Conservation (phyloP, 2,888 invertebrate species). For the Parnassius glacialis region DNA sequence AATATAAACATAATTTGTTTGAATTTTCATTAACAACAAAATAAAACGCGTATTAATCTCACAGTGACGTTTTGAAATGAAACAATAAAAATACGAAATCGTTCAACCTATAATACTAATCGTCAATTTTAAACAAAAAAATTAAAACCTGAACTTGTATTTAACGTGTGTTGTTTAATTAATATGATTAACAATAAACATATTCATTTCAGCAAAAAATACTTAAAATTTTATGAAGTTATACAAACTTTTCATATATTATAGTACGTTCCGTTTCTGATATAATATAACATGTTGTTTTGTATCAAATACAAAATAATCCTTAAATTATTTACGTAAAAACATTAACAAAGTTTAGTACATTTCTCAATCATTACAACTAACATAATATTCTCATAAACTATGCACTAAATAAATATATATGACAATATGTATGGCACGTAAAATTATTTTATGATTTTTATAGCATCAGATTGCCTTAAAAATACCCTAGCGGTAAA, state of each 20-base stretch:
- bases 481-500: conserved; percentile 3
- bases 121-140: neutral
- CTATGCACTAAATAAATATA: conserved; percentile 19
- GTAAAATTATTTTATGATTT: conserved; percentile 14
- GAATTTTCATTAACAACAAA: neutral
- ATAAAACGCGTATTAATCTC: neutral
- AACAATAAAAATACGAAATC: neutral
- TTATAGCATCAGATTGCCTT: conserved; percentile 7
- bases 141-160: neutral
- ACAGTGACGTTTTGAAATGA: neutral
- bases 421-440: conserved; percentile 21
- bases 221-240: neutral
- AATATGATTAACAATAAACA: neutral
- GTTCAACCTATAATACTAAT: neutral
- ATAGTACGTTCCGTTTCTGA: conserved; percentile 14
- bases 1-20: conserved; percentile 6
- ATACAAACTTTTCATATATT: conserved; percentile 9
- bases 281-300: conserved; percentile 10
- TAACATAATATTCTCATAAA: conserved; percentile 13
- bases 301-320: conserved; percentile 19
- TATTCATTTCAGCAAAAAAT: neutral
- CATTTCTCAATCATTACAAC: conserved; percentile 9
- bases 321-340: conserved; percentile 18
- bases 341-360: conserved; percentile 20
- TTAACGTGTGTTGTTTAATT: no score